Evolutionary conservation across 2,113 vertebrate genomes (phyloP).

Genomic region (Colaptes auratus): DNA sequence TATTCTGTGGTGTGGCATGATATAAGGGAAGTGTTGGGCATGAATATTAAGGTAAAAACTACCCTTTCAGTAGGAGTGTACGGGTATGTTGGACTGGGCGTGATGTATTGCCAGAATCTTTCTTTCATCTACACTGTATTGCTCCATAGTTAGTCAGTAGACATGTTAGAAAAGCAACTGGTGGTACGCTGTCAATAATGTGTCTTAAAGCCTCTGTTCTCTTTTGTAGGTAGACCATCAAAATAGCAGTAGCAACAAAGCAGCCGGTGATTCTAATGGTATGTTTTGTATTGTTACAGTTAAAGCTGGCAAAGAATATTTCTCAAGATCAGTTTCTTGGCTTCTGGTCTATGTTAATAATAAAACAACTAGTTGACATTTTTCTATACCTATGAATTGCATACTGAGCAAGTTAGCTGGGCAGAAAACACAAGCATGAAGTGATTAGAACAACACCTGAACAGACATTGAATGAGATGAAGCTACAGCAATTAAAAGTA

Average conservation of each 20-base stretch:
- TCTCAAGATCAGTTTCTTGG: background rate
- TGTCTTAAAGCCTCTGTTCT: background rate
- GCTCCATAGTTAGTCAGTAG: background rate
- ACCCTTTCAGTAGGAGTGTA: background rate
- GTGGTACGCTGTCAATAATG: background rate
- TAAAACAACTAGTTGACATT: background rate
- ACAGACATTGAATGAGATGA: background rate
- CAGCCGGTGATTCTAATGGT: constrained; percentile 12
- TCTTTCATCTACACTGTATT: background rate
- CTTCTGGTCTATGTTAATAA: background rate
- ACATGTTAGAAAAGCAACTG: background rate
- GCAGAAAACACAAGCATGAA: background rate
- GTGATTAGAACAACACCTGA: background rate
- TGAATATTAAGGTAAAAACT: background rate
- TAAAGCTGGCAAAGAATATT: background rate
- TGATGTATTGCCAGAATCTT: background rate
- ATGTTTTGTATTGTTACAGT: background rate
- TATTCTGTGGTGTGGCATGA: background rate
- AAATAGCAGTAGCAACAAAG: background rate
- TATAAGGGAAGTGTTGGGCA: background rate
- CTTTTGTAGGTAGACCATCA: constrained; percentile 62
- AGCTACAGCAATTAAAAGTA: background rate
- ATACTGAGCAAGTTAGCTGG: background rate
- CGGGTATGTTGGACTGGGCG: background rate
- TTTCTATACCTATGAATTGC: background rate